Evolutionary conservation across 2,888 invertebrate species (phyloP).

Genomic region (Yponomeuta cagnagella): DNA sequence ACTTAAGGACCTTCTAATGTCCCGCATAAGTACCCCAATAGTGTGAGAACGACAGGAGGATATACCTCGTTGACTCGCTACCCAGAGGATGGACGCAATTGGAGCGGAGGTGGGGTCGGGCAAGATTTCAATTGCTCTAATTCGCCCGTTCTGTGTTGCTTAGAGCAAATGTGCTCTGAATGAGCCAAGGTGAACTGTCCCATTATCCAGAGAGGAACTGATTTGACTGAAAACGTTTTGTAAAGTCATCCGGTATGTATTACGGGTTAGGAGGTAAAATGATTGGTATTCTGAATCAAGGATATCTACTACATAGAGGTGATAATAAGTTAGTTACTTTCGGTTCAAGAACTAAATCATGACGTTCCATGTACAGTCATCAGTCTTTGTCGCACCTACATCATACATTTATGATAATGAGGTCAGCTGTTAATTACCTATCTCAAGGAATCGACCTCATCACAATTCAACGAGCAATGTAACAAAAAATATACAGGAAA

Average conservation of each 20-base stretch:
- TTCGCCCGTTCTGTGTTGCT: background rate
- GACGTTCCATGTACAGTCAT: too few relatives aligned
- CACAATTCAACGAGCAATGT: too few relatives aligned
- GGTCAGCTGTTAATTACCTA: too few relatives aligned
- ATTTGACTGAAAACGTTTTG: background rate
- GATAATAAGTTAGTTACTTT: too few relatives aligned
- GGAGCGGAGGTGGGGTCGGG: background rate
- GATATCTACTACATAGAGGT: too few relatives aligned
- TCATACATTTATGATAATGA: too few relatives aligned
- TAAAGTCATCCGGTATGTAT: background rate
- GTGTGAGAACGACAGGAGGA: slow-evolving; percentile 5
- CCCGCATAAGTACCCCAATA: background rate
- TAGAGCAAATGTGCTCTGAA: background rate
- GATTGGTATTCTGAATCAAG: too few relatives aligned
- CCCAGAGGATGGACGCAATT: slow-evolving; percentile 9
- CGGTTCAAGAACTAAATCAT: too few relatives aligned
- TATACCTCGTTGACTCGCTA: slow-evolving; percentile 3
- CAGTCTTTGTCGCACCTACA: too few relatives aligned
- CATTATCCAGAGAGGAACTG: background rate
- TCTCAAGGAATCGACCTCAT: too few relatives aligned
- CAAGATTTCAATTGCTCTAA: slow-evolving; percentile 5
- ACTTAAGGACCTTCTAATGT: background rate
- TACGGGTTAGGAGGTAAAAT: too few relatives aligned
- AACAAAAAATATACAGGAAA: background rate
- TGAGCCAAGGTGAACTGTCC: background rate